These are phyloP conservation scores for Acrocephalus arundinaceus DNA, from an alignment of 2,113 vertebrate genomes.

Conservation along the genomic window DNA sequence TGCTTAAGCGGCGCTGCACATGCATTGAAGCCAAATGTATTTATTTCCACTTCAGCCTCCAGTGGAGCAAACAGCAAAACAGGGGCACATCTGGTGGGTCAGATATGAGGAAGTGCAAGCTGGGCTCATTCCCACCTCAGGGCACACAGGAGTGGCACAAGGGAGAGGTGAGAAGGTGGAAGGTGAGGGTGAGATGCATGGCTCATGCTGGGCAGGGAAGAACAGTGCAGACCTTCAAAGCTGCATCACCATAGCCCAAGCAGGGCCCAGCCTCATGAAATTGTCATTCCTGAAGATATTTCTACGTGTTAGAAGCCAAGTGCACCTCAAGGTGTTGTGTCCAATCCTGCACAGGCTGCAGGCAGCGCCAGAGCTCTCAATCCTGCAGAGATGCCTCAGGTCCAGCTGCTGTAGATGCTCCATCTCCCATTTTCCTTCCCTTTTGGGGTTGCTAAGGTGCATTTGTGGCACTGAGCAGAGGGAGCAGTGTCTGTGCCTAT, in stretches of 20 bases:
- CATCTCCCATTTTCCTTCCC: not conserved
- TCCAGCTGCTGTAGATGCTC: not conserved
- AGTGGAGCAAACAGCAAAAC: not conserved
- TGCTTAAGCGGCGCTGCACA: not conserved
- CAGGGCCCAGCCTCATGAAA: not conserved
- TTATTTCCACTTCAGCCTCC: not conserved
- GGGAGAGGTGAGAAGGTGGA: not conserved
- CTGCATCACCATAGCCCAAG: rapidly evolving
- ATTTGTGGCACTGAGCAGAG: not conserved
- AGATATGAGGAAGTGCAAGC: not conserved
- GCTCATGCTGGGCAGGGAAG: not conserved
- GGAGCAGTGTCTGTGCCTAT: not conserved
- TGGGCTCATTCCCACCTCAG: not conserved
- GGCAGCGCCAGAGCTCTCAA: not conserved
- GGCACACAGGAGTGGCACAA: not conserved
- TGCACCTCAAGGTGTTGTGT: not conserved
- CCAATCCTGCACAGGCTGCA: not conserved
- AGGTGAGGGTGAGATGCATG: not conserved
- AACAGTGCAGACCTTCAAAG: not conserved
- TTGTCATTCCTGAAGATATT: not conserved
- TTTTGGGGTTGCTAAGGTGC: not conserved
- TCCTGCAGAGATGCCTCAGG: not conserved
- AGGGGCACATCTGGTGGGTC: not conserved
- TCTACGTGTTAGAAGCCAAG: not conserved
- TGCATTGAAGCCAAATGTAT: not conserved